A percentile compares a stretch with the other conserved stretches of the same genome.
phyloP scores from a whole-genome alignment of 2,797 vertebrate genomes.

The Moxostoma hubbsi region DNA sequence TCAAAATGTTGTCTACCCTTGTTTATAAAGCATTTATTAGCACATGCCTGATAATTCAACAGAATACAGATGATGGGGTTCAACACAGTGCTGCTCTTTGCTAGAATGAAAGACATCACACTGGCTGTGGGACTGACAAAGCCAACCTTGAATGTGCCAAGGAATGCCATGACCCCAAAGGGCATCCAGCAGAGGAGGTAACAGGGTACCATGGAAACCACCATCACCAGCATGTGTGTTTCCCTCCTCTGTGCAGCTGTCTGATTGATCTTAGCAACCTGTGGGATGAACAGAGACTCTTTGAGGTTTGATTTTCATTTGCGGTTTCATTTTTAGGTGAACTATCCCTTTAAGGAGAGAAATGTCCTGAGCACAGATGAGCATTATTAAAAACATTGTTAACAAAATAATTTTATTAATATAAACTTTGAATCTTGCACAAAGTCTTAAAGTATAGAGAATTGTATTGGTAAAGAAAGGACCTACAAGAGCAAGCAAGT shows the following conservation, averaged over 20 bases:
- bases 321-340: no score
- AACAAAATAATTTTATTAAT: no score
- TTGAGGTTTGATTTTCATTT: conserved; percentile 25
- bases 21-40: not conserved
- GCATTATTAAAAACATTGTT: no score
- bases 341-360: no score
- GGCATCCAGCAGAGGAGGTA: conserved; percentile 70
- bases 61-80: conserved; percentile 69
- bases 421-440: no score
- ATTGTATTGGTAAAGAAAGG: no score
- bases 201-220: conserved; percentile 68
- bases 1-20: not conserved
- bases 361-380: no score
- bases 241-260: conserved; percentile 45
- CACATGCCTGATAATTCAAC: conserved; percentile 67
- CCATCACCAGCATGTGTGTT: conserved; percentile 61
- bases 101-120: conserved; percentile 65
- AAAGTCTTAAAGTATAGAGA: no score
- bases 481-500: no score
- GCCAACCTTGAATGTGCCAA: conserved; percentile 63
- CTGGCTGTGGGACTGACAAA: conserved; percentile 62
- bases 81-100: conserved; percentile 70
- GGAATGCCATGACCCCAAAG: conserved; percentile 65
- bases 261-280: conserved; percentile 53
- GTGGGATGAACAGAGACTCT: conserved; percentile 8